Conservation (phyloP, 2,113 vertebrate genomes). For the Chiloscyllium plagiosum region DNA sequence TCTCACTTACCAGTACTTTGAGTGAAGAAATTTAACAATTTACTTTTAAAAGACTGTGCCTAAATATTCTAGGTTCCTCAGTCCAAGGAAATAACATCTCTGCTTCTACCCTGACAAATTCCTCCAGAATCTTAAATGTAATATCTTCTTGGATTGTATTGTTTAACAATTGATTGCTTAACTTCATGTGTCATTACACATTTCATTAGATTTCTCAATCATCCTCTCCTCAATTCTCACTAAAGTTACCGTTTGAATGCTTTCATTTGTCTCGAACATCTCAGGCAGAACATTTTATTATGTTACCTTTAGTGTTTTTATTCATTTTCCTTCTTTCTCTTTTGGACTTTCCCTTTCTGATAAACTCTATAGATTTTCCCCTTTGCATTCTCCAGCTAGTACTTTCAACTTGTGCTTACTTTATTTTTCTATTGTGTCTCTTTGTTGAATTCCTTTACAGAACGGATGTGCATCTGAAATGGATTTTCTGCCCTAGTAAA, state of each 20-base stretch:
- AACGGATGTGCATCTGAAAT: neutral
- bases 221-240: neutral
- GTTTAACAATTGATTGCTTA: neutral
- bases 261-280: neutral
- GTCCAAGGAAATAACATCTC: too few relatives aligned
- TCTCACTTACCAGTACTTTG: too few relatives aligned
- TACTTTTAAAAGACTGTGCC: too few relatives aligned
- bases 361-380: neutral
- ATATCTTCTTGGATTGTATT: neutral
- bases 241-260: neutral
- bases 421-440: neutral
- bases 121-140: neutral
- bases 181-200: neutral
- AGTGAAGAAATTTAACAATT: too few relatives aligned
- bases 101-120: too few relatives aligned
- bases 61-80: too few relatives aligned
- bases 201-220: neutral
- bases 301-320: neutral
- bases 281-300: neutral
- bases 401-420: neutral
- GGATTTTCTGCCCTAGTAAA: neutral
- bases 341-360: neutral
- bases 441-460: neutral
- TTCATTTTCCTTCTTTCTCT: neutral
- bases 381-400: neutral